Conservation (phyloP, 2,113 vertebrate genomes). For the Leptodactylus fuscus region DNA sequence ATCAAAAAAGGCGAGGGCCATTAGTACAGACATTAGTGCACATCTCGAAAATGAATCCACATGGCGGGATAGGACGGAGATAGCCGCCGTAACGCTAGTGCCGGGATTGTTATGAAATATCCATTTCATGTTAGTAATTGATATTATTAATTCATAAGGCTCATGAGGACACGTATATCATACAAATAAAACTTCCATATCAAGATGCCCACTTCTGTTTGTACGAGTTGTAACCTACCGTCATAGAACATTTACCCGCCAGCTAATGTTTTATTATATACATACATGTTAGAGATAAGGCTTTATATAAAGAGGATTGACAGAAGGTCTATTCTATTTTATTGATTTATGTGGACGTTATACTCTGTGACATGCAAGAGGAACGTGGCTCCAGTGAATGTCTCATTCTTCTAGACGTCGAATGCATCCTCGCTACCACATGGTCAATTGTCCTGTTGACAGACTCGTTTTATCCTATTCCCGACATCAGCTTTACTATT, state of each 20-base stretch:
- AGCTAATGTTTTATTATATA: background rate
- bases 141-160: conserved; percentile 6
- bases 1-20: background rate
- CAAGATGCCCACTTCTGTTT: background rate
- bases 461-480: too few species aligned
- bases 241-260: background rate
- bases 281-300: too few species aligned
- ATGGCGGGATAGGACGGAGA: background rate
- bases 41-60: background rate
- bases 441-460: too few species aligned
- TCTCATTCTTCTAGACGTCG: too few species aligned
- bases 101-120: background rate
- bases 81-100: background rate
- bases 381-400: too few species aligned
- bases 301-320: too few species aligned
- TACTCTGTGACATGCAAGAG: too few species aligned
- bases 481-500: too few species aligned
- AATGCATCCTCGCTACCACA: too few species aligned
- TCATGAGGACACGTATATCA: background rate
- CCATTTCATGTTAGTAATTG: background rate
- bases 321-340: too few species aligned
- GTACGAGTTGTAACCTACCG: background rate
- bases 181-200: background rate
- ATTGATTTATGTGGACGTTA: too few species aligned
- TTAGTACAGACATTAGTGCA: background rate